A percentile compares a stretch with the other conserved stretches of the same genome.
phyloP scores from a whole-genome alignment of 2,113 vertebrate genomes.

The Poeciliopsis prolifica region DNA sequence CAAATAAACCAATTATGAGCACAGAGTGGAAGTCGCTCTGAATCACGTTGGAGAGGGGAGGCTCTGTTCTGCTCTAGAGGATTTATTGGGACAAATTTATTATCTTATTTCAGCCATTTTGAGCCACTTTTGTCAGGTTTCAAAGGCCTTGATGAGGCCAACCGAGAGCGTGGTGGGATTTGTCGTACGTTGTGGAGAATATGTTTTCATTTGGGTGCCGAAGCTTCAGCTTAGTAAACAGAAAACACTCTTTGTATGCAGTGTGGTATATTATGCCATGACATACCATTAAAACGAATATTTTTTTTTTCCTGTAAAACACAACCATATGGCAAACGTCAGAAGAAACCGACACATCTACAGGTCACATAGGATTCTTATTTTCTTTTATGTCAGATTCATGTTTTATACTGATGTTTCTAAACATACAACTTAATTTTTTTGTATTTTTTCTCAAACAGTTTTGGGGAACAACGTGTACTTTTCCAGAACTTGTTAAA shows the following conservation, averaged over 20 bases:
- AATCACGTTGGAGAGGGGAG: constrained; percentile 6
- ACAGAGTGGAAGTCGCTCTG: constrained; percentile 24
- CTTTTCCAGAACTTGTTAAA: neutral
- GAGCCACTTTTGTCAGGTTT: constrained; percentile 4
- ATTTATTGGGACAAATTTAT: constrained; percentile 22
- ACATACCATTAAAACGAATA: neutral
- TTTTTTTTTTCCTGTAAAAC: neutral
- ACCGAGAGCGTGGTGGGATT: constrained; percentile 28
- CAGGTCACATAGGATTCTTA: neutral
- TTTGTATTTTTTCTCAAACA: neutral
- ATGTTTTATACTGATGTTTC: neutral
- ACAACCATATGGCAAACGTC: neutral
- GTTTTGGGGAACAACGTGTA: neutral
- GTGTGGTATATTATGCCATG: too few relatives aligned
- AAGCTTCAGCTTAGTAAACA: neutral
- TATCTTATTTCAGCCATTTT: constrained; percentile 14
- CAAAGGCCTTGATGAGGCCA: constrained; percentile 13
- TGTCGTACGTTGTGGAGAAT: neutral
- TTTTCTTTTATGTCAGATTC: neutral
- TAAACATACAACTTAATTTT: neutral
- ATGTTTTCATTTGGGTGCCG: neutral
- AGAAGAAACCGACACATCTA: neutral
- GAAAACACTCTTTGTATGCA: neutral
- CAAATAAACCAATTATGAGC: constrained; percentile 31
- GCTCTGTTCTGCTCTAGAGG: neutral